These are phyloP conservation scores for Andrena chrysosceles DNA, from an alignment of 2,888 invertebrate genomes.

Conservation along the genomic window DNA sequence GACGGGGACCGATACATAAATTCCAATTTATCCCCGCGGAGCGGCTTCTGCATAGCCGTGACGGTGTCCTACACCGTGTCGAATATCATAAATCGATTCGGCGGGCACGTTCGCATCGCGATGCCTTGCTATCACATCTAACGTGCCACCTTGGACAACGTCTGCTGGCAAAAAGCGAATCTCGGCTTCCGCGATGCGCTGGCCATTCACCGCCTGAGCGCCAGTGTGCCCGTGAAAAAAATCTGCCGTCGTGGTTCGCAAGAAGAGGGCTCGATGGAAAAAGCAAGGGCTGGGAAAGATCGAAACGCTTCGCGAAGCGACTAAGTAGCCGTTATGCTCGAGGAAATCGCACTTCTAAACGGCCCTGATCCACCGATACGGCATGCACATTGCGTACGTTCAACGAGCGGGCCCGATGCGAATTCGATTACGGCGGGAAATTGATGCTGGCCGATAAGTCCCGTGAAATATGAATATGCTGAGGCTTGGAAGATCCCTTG, in stretches of 20 bases:
- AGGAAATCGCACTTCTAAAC: conserved; percentile 45
- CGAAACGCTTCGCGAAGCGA: conserved; percentile 30
- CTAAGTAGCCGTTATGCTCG: conserved; percentile 40
- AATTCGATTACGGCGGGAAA: conserved; percentile 44
- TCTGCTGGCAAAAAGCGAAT: conserved; percentile 40
- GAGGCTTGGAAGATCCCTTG: conserved; percentile 41
- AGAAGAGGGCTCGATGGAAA: background rate
- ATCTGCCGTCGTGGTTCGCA: background rate
- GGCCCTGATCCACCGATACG: conserved; percentile 28
- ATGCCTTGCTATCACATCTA: conserved; percentile 40
- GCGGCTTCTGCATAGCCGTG: conserved; percentile 1
- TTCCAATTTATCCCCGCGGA: conserved; percentile 47
- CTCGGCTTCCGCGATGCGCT: conserved; percentile 7
- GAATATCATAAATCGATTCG: conserved; percentile 60
- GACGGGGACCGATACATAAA: conserved; percentile 51
- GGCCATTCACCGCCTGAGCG: conserved; percentile 8
- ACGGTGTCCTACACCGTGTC: conserved; percentile 41
- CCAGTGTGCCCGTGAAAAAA: background rate
- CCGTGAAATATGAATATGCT: conserved; percentile 45
- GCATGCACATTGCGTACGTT: conserved; percentile 12
- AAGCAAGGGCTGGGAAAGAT: conserved; percentile 10
- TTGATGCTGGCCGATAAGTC: conserved; percentile 42
- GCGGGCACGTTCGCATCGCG: conserved; percentile 39
- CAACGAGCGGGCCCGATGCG: conserved; percentile 26
- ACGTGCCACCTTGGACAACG: conserved; percentile 13